Conservation (phyloP, 2,888 invertebrate genomes). For the Latheticus oryzae region DNA sequence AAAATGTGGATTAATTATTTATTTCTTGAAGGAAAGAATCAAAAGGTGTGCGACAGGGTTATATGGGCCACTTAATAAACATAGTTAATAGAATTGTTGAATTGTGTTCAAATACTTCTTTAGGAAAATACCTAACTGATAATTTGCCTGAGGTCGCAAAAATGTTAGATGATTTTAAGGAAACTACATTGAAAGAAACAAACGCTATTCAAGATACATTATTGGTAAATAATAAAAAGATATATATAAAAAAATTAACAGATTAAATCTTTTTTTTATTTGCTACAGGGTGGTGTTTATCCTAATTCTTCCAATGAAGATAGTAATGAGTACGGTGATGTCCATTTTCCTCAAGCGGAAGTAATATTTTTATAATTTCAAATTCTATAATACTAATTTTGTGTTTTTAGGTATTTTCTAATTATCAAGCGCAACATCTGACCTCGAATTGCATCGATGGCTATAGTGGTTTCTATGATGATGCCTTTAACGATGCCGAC, state of each 20-base stretch:
- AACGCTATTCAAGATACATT: slow-evolving; percentile 60
- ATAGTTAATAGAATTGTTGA: slow-evolving; percentile 70
- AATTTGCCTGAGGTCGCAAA: slow-evolving; percentile 67
- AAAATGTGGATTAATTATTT: slow-evolving; percentile 11
- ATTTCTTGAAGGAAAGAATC: slow-evolving; percentile 63
- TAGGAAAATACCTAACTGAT: slow-evolving; percentile 69
- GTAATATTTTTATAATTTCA: slow-evolving; percentile 8
- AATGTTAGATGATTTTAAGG: slow-evolving; percentile 60
- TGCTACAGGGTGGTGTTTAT: slow-evolving; percentile 62
- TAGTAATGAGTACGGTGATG: slow-evolving; percentile 67
- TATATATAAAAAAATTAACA: neutral
- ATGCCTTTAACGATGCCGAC: slow-evolving; percentile 73
- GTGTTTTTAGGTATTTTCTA: slow-evolving; percentile 67
- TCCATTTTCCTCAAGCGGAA: slow-evolving; percentile 65
- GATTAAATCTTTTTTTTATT: too few relatives aligned
- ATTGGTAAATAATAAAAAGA: too few relatives aligned
- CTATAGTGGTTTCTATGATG: slow-evolving; percentile 72
- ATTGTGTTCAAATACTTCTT: slow-evolving; percentile 68
- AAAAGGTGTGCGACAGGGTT: slow-evolving; percentile 71
- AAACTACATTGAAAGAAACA: slow-evolving; percentile 59
- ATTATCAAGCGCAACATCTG: slow-evolving; percentile 74
- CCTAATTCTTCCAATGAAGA: slow-evolving; percentile 67
- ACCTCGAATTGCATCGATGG: slow-evolving; percentile 72
- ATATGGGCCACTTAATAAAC: slow-evolving; percentile 76
- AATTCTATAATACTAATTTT: slow-evolving; percentile 45